A percentile compares a stretch with the other conserved stretches of the same genome.
Evolutionary conservation across 2,797 vertebrate genomes (phyloP).

Genomic region (Eupleurogrammus muticus): DNA sequence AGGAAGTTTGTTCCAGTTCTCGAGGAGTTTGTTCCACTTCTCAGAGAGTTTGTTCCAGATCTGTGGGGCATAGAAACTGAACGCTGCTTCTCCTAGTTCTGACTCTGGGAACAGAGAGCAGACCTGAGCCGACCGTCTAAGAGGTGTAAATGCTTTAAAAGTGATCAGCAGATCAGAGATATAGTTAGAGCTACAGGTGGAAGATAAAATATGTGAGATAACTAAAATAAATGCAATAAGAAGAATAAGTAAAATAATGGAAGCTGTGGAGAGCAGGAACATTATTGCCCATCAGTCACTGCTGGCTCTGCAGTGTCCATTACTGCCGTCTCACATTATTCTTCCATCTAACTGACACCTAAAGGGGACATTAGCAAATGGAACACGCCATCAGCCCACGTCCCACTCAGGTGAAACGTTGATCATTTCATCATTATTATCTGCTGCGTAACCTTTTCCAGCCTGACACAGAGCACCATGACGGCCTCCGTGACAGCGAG

Average conservation of each 20-base stretch:
- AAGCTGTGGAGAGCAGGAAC: constrained; percentile 58
- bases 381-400: constrained; percentile 35
- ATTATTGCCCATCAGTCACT: constrained; percentile 68
- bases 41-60: no score
- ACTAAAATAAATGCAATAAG: no score
- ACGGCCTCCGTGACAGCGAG: neutral
- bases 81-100: no score
- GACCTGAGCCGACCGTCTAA: no score
- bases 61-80: no score
- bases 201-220: constrained; percentile 22
- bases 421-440: constrained; percentile 61
- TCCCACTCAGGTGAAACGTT: constrained; percentile 54
- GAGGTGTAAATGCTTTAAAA: no score
- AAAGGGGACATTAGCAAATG: constrained; percentile 47
- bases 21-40: no score
- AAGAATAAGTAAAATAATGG: constrained; percentile 21
- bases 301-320: constrained; percentile 61
- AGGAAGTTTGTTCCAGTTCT: no score
- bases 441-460: constrained; percentile 11
- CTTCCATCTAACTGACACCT: constrained; percentile 57
- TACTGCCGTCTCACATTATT: constrained; percentile 58
- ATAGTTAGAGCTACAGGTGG: constrained; percentile 75
- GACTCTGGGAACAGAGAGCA: no score
- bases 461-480: neutral
- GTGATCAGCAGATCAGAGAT: no score